phyloP scores from a whole-genome alignment of 2,797 vertebrate species.

The Neostethus bicornis region DNA sequence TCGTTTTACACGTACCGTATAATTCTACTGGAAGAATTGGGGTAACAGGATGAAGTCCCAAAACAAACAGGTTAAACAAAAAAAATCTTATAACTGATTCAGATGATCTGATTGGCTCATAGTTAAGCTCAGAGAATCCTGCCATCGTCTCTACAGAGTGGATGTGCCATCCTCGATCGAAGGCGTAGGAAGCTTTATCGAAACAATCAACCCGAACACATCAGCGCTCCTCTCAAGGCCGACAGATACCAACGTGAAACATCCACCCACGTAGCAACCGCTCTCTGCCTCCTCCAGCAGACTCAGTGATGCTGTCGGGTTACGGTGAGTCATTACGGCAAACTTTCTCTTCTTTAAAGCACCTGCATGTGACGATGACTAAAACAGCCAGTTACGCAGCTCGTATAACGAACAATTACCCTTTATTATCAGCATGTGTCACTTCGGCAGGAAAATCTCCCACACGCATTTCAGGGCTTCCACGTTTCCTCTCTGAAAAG shows the following conservation, averaged over 20 bases:
- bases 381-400: background rate
- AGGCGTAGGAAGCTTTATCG: conserved; percentile 12
- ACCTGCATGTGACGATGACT: background rate
- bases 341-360: conserved; percentile 4
- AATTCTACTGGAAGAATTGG: no score
- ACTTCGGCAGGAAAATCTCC: background rate
- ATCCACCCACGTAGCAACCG: conserved; percentile 44
- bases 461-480: no score
- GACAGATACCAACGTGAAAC: conserved; percentile 25
- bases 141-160: no score
- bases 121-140: no score
- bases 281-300: conserved; percentile 2
- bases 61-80: no score
- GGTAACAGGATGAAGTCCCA: no score
- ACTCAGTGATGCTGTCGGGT: conserved; percentile 6
- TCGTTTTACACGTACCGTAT: no score
- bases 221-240: conserved; percentile 30
- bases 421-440: background rate
- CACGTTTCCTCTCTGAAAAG: no score
- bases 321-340: conserved; percentile 25
- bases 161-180: background rate
- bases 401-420: background rate
- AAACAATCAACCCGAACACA: conserved; percentile 24
- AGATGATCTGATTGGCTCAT: no score
- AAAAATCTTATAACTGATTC: no score